A percentile compares a stretch with the other conserved stretches of the same genome.
phyloP scores from a whole-genome alignment of 2,113 vertebrate genomes.

The Monopterus albus region DNA sequence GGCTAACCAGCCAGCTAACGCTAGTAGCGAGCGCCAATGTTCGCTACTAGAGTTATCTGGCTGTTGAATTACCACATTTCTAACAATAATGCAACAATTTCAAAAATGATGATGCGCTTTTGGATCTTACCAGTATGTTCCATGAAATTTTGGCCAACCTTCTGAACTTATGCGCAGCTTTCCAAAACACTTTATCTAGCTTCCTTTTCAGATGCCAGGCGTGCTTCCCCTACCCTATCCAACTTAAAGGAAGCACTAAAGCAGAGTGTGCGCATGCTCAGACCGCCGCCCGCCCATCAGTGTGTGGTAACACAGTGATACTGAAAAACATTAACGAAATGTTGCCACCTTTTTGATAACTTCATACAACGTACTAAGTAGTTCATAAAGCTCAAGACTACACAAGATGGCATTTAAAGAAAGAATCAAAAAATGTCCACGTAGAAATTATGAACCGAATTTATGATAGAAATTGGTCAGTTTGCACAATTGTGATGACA shows the following conservation, averaged over 20 bases:
- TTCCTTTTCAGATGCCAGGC: constrained; percentile 35
- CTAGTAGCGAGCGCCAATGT: neutral
- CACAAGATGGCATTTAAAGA: no score
- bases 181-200: constrained; percentile 56
- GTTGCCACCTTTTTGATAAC: no score
- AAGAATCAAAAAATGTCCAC: no score
- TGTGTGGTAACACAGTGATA: no score
- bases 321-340: no score
- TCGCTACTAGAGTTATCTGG: neutral
- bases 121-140: constrained; percentile 76
- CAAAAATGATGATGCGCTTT: rapidly evolving
- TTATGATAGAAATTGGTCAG: no score
- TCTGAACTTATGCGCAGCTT: constrained; percentile 15
- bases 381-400: no score
- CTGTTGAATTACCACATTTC: neutral
- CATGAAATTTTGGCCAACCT: constrained; percentile 58
- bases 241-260: constrained; percentile 41
- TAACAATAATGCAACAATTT: rapidly evolving
- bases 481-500: no score
- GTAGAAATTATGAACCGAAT: no score
- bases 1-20: constrained; percentile 22
- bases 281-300: neutral
- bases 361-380: no score
- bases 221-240: constrained; percentile 56
- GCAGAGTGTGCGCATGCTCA: constrained; percentile 68